phyloP scores from a whole-genome alignment of 2,888 invertebrate genomes.

The Plagiodera versicolora region DNA sequence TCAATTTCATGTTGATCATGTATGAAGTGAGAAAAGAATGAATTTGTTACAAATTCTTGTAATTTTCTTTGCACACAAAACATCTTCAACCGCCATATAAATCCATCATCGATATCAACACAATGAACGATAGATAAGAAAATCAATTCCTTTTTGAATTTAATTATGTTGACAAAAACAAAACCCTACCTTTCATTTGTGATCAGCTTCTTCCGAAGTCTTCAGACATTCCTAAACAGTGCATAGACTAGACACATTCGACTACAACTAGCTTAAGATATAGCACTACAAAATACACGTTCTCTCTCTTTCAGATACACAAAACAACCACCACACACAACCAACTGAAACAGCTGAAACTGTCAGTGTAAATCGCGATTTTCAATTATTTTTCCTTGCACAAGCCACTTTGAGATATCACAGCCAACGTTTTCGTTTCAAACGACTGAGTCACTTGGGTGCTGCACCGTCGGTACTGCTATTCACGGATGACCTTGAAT shows the following conservation, averaged over 20 bases:
- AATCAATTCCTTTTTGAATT: too few species aligned
- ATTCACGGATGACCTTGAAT: constrained; percentile 31
- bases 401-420: constrained; percentile 27
- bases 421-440: constrained; percentile 28
- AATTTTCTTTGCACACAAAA: too few species aligned
- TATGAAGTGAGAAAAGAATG: too few species aligned
- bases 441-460: constrained; percentile 24
- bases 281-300: too few species aligned
- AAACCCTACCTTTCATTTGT: not conserved
- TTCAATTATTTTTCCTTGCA: constrained; percentile 19
- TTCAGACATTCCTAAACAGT: not conserved
- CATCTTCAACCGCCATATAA: too few species aligned
- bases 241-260: not conserved
- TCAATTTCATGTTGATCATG: too few species aligned
- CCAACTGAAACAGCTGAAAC: not conserved
- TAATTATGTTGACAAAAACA: too few species aligned
- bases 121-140: too few species aligned
- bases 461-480: constrained; percentile 25
- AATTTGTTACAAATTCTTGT: too few species aligned
- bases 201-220: not conserved
- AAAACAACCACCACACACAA: not conserved
- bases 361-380: not conserved
- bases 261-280: not conserved
- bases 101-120: too few species aligned
- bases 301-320: not conserved